Evolutionary conservation across 2,888 invertebrate genomes (phyloP), one percentile per base, ranked within the genome.

Genomic region (Scaptomyza polygonia): DNA sequence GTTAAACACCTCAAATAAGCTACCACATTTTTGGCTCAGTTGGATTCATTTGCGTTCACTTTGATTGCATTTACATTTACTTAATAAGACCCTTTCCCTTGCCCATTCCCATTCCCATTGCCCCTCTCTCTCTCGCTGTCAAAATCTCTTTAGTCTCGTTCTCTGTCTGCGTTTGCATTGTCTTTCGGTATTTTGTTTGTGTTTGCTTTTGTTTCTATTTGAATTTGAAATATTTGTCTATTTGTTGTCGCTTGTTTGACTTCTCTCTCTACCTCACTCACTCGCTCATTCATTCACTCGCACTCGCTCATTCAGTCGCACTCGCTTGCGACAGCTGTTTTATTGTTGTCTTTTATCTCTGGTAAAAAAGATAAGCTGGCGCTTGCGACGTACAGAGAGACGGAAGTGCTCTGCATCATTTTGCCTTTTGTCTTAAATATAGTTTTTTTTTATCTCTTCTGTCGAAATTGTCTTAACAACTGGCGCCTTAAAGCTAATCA

Each of bases 1-100:
- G 88, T 76, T 77, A 84, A 84, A 88, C 88, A 88, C 88, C 88
- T 88, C 71, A 74, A 86, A 80, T 72, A 74, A 71, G 88, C 88
- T 88, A 86, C 88, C 86, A 74, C 81, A 85, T 87, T 87, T 86
- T 36, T 36, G 14, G 39, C 16, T 39, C 16, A 39, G 16, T 4
- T 68, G 56, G 57, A 43, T 14, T 54, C 47, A 44, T 30, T 14
- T 39, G 18, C n/a, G 32, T 34, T 48, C 21, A 18, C 18, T 62
- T 65, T 77, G 77, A 71, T 77, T 76, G 71, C 76, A 75, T 75
- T 76, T 76, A 66, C 72, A 67, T 73, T 67, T 59, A 68, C 72
- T 68, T 68, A 63, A 53, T 63, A 21, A 39, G 30, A 18, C 29
- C 49, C 55, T 18, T 32, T 21, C 11, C 14, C 8, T 30, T 25